Conservation (phyloP, 1,140 invertebrate genomes). For the Micrasema longulum region DNA sequence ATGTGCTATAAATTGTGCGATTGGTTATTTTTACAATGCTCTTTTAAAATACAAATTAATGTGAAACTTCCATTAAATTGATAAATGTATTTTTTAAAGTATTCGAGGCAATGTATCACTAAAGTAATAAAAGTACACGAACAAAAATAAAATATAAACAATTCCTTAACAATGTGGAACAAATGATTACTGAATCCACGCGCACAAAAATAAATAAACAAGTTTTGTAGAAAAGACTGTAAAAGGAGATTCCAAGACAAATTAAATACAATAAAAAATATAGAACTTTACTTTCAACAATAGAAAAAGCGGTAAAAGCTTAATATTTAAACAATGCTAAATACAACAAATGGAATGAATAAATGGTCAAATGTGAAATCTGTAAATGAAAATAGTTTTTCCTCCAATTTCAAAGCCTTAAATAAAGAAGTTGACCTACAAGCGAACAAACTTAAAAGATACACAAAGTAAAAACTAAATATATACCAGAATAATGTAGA, state of each 20-base stretch:
- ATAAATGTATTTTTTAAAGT: conserved; percentile 5
- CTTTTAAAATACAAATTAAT: conserved; percentile 22
- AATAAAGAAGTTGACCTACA: neutral
- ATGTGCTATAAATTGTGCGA: conserved; percentile 12
- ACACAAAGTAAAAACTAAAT: conserved; percentile 1
- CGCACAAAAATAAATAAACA: conserved; percentile 17
- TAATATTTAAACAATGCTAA: conserved; percentile 10
- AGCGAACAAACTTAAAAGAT: neutral
- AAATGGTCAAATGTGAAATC: conserved; percentile 27
- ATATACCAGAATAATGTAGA: conserved; percentile 15
- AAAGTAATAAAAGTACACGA: conserved; percentile 14
- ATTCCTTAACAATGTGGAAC: neutral
- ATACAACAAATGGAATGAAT: conserved; percentile 35
- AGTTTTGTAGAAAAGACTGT: conserved; percentile 16
- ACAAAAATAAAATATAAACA: conserved; percentile 17
- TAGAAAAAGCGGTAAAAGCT: conserved; percentile 4
- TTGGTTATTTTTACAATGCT: conserved; percentile 33
- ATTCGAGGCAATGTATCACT: conserved; percentile 17
- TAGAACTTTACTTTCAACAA: conserved; percentile 6
- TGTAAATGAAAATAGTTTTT: neutral
- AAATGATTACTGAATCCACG: conserved; percentile 1
- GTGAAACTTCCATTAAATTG: conserved; percentile 5
- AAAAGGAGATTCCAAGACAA: conserved; percentile 27
- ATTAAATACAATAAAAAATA: neutral
- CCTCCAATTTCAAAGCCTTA: neutral